Conservation (phyloP, 2,888 invertebrate species). For the Chalcosyrphus nemorum region DNA sequence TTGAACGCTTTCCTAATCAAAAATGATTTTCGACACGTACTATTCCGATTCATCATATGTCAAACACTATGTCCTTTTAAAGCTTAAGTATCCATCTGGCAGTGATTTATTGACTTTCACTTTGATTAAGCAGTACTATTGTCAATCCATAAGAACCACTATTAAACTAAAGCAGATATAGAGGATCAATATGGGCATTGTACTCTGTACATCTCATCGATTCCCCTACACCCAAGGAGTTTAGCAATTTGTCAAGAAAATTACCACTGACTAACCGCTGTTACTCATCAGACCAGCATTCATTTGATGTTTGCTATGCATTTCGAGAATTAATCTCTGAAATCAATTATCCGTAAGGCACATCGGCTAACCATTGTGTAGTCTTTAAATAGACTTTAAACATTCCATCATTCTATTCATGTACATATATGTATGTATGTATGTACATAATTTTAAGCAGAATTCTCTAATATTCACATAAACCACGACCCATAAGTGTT, state of each 20-base stretch:
- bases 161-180: too few species aligned
- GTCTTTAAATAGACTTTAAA: background rate
- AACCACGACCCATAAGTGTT: slow-evolving; percentile 29
- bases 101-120: too few species aligned
- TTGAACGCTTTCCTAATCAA: too few species aligned
- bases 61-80: too few species aligned
- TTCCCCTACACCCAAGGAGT: background rate
- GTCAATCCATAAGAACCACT: too few species aligned
- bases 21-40: too few species aligned
- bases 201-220: background rate
- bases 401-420: background rate
- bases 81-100: too few species aligned
- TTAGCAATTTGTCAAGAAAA: background rate
- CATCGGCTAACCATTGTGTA: background rate
- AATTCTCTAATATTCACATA: background rate
- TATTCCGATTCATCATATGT: too few species aligned
- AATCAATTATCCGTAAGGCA: slow-evolving; percentile 24
- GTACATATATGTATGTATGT: too few species aligned
- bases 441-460: background rate
- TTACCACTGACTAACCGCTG: too few species aligned
- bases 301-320: slow-evolving; percentile 19
- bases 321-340: slow-evolving; percentile 27
- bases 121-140: too few species aligned
- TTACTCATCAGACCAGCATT: background rate
- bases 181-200: too few species aligned